Evolutionary conservation across 2,888 invertebrate genomes (phyloP), one percentile per base, ranked within the genome.

Genomic region (Malthinus seriepunctatus): DNA sequence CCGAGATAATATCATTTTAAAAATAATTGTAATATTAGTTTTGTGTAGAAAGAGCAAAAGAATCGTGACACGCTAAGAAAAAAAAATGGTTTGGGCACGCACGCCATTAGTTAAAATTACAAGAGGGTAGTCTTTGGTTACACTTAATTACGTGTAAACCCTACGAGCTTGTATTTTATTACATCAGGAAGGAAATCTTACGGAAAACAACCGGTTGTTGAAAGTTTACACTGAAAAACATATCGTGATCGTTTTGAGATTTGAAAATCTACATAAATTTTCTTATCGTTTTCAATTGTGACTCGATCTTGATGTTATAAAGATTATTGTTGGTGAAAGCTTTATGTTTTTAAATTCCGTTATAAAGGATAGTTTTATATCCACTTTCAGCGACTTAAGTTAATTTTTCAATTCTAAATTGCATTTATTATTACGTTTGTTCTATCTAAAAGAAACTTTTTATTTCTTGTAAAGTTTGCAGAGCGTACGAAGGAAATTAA

Each of bases 181-280:
- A 32, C 45, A n/a, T n/a, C n/a, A 44, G 56, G 56, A 51, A 51
- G 51, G 51, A 56, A 56, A 56, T 51, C 8, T 37, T 56, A 51
- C 45, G n/a, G 5, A 42, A 42, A 42, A 9, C 39, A 42, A 15
- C 23, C 12, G n/a, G 39, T 15, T 42, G 15, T 23, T 42, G n/a
- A n/a, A 42, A 42, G 15, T 42, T 15, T 42, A 42, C 14, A 42
- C 39, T 23, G 2, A 5, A 23, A n/a, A 42, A 42, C 39, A 15
- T 42, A 42, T 15, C 39, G 10, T 15, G 39, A 42, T 42, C 10
- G 15, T 15, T 15, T n/a, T 15, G n/a, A 42, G n/a, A n/a, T 23
- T 42, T 15, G 39, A n/a, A 42, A 15, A 15, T 23, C n/a, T 9
- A 15, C 39, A 42, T 42, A 15, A 42, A 42, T 15, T 42, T 42